Evolutionary conservation across 37 sponge, comb jelly and placozoan species (phyloP), one percentile per base, ranked within the genome.

Genomic region (Diacarnus erythraeanus): DNA sequence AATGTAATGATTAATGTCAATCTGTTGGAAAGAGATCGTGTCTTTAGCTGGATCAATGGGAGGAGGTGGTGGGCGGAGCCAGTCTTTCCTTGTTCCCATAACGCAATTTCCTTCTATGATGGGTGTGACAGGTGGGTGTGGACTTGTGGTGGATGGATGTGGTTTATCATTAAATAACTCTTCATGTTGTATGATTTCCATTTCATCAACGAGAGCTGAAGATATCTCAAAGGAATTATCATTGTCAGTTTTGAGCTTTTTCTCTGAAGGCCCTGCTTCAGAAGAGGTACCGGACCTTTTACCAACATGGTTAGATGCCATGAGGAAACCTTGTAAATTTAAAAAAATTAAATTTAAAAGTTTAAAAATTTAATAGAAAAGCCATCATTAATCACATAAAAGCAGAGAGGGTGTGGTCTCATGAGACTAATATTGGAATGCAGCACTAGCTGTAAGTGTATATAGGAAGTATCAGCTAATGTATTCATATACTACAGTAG

Each of bases 1-100:
- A 9, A 83, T 22, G 76, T 92, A 94, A 77, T 88, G 75, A 42
- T 98, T 96, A 2, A 98, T 79, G 30, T 98, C 99, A 4, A 98
- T 79, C 69, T 98, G 99, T 76, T 94, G 94, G 77, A 94, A 97
- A 57, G 84, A 73, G 57, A 94, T 31, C 3, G 56, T 31, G 44
- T 90, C 86, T 15, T 36, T 64, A 17, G 47, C 1, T 15, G 84
- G 75, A 34, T 83, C 75, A 12, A 90, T 69, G 36, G 59, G 5
- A 1, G 77, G 77, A 17, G 68, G 83, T 21, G 87, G 44, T 17
- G 87, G 87, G 0, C 94, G 70, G 15, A 38, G 56, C 84, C 84
- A 84, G 0, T 71, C n/a, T 33, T 63, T 22, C 57, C 75, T 70
- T 30, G 61, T 25, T 26, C 22, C 9, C 33, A 6, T 65, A 30